Base-by-base conservation (phyloP, 2,888 invertebrate species). In the Drosophila monieri region DNA sequence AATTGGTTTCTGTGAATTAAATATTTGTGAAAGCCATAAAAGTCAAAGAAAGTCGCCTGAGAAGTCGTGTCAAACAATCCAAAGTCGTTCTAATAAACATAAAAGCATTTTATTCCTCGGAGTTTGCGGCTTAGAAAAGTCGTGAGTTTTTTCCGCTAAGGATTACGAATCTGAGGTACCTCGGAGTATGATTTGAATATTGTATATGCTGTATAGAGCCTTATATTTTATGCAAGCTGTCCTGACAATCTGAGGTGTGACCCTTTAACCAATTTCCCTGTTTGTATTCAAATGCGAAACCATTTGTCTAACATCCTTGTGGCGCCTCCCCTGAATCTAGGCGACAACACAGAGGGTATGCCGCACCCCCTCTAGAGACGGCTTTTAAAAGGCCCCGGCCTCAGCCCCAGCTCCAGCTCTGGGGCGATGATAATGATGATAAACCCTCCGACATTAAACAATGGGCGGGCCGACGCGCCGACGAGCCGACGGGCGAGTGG, bases 371-470 rank as follows among this genome's bases (percentile, higher is more conserved):
- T 39, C 15, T 39, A 15, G 3, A 15, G 35, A 62, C 65, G 65
- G 52, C 65, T 62, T 62, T 62, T 62, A 64, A 62, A 18, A 12
- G 18, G 21, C 41, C 41, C 47, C 23, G 18, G 27, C 41, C 41
- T 23, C 30, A 18, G 14, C 37, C 8, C 43, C 43, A n/a, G 12
- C 44, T 2, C 48, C 35, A 9, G 18, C 46, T 47, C n/a, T n/a
- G 27, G 39, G 49, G 46, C 65, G 64, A 73, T 59, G 74, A 69
- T 85, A 70, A 84, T 80, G 86, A 74, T 86, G 76, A 87, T 81
- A 86, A 86, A 78, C 67, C 76, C 78, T 48, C 65, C 54, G 80
- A 69, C 80, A 84, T 84, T 77, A 88, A 84, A 88, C 84, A 85
- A 80, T 80, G 78, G 85, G 84, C 66, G 78, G 35, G 35, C 35